These are phyloP conservation scores for Tachycineta bicolor DNA, from an alignment of 2,113 vertebrate species.

Conservation along the genomic window DNA sequence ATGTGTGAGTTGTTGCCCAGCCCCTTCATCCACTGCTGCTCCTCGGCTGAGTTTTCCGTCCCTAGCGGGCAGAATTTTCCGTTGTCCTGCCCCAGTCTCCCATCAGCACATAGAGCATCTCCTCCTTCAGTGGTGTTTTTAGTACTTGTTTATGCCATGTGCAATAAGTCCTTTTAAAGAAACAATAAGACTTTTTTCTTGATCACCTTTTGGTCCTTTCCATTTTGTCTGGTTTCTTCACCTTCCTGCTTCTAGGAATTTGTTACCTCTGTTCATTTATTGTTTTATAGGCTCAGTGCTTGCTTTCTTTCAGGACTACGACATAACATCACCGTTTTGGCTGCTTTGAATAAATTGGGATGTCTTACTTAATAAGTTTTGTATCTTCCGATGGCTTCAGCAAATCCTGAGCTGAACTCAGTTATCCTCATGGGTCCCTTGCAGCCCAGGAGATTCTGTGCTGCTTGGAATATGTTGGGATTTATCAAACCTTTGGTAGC, in stretches of 20 bases:
- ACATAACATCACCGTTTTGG: not conserved
- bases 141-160: not conserved
- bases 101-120: not conserved
- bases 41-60: not conserved
- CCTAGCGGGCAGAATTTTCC: not conserved
- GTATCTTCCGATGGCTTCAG: not conserved
- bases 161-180: not conserved
- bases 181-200: not conserved
- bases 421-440: not conserved
- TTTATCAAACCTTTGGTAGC: not conserved
- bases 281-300: not conserved
- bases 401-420: not conserved
- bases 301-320: not conserved
- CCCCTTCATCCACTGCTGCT: not conserved
- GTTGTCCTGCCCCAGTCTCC: not conserved
- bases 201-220: not conserved
- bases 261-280: not conserved
- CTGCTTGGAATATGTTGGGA: not conserved
- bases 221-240: not conserved
- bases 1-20: accelerated
- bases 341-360: not conserved
- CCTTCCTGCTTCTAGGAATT: not conserved
- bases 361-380: not conserved
- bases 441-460: not conserved
- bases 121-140: not conserved